These are phyloP conservation scores for Colletes gigas DNA, from an alignment of 1,140 invertebrate species.

Conservation along the genomic window DNA sequence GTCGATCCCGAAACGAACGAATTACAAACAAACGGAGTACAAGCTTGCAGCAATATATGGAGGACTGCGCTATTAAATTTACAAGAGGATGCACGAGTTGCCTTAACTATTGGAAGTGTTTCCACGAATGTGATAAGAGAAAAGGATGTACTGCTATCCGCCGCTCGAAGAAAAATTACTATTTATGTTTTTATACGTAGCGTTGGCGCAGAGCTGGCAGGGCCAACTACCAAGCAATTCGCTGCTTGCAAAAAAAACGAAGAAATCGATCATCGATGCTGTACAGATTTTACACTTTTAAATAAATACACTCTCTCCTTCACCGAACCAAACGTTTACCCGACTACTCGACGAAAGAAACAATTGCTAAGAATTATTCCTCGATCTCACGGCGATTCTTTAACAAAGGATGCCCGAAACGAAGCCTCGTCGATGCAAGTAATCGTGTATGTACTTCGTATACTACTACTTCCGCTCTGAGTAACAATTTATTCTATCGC, in stretches of 20 bases:
- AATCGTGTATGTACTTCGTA: background rate
- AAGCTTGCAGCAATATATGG: background rate
- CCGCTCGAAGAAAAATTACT: too few relatives aligned
- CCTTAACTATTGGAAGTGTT: background rate
- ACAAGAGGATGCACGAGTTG: background rate
- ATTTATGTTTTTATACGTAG: too few relatives aligned
- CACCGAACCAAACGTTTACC: background rate
- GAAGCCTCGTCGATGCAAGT: background rate
- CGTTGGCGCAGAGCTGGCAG: background rate
- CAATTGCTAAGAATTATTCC: too few relatives aligned
- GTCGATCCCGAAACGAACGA: too few relatives aligned
- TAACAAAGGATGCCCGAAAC: background rate
- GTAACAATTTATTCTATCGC: conserved; percentile 26
- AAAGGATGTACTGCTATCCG: too few relatives aligned
- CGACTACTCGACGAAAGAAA: background rate
- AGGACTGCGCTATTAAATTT: background rate
- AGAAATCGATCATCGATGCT: background rate
- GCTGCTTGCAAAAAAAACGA: too few relatives aligned
- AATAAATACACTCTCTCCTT: conserved; percentile 21
- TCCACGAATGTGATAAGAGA: background rate
- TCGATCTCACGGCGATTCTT: too few relatives aligned
- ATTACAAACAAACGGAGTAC: too few relatives aligned
- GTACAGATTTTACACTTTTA: conserved; percentile 23
- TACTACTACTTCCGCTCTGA: background rate
- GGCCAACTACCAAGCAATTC: background rate